Evolutionary conservation across 2,888 invertebrate species (phyloP).

Genomic region (Deilephila elpenor): DNA sequence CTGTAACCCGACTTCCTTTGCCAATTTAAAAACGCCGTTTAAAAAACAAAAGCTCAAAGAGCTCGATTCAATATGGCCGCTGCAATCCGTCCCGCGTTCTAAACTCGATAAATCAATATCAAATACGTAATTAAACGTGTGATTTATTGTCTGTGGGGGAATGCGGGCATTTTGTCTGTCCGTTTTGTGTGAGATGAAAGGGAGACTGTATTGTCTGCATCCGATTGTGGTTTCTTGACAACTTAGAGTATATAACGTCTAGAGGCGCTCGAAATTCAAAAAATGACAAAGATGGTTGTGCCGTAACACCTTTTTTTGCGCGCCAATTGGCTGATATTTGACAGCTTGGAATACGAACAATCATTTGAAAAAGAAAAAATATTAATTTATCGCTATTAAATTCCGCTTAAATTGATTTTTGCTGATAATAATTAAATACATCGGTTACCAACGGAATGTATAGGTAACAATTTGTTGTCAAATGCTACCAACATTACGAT

Average conservation of each 20-base stretch:
- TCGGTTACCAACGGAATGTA: too few relatives aligned
- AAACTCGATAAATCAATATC: constrained; percentile 22
- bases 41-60: constrained; percentile 16
- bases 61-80: background rate
- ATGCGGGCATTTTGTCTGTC: constrained; percentile 15
- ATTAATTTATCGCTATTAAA: too few relatives aligned
- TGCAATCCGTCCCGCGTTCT: background rate
- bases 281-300: too few relatives aligned
- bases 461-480: too few relatives aligned
- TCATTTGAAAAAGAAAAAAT: too few relatives aligned
- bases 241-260: background rate
- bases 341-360: too few relatives aligned
- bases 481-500: too few relatives aligned
- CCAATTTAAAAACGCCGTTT: background rate
- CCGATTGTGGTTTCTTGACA: constrained; percentile 3
- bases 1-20: background rate
- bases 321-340: too few relatives aligned
- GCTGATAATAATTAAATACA: too few relatives aligned
- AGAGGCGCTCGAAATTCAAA: too few relatives aligned
- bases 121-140: constrained; percentile 27
- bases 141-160: constrained; percentile 15
- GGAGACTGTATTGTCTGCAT: constrained; percentile 1
- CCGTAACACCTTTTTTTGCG: too few relatives aligned
- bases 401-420: too few relatives aligned
- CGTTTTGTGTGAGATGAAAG: constrained; percentile 14